phyloP scores from a whole-genome alignment of 2,797 vertebrate genomes.

The Gallinago solitaria region DNA sequence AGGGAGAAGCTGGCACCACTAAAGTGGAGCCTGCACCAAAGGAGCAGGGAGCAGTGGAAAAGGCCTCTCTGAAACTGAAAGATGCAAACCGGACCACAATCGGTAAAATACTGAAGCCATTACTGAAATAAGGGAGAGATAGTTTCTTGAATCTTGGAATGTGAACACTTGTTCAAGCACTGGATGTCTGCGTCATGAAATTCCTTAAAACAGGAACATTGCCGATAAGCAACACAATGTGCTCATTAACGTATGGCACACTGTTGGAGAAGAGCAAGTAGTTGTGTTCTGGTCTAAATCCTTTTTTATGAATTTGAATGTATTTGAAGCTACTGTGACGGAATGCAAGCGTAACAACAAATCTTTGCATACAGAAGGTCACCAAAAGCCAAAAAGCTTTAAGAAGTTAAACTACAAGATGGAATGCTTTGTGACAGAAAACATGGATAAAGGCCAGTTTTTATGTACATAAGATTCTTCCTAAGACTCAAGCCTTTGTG shows the following conservation, averaged over 20 bases:
- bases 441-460: conserved; percentile 73
- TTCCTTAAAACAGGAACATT: not conserved
- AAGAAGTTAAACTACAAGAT: not conserved
- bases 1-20: conserved; percentile 72
- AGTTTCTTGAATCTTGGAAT: not conserved
- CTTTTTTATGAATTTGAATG: conserved; percentile 30
- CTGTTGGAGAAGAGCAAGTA: not conserved
- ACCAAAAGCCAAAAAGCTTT: not conserved
- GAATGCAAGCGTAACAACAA: not conserved
- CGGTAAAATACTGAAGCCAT: conserved; percentile 82
- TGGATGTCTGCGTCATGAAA: conserved; percentile 10
- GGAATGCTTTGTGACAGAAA: conserved; percentile 19
- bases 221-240: not conserved
- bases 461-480: conserved; percentile 57
- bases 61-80: conserved; percentile 76
- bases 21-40: conserved; percentile 62
- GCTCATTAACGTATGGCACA: not conserved
- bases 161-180: conserved; percentile 42
- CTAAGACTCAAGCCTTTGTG: conserved; percentile 48
- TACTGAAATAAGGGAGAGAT: conserved; percentile 81
- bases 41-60: conserved; percentile 81
- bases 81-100: conserved; percentile 71
- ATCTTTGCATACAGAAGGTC: not conserved
- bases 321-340: conserved; percentile 40
- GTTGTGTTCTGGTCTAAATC: conserved; percentile 16